phyloP scores from a whole-genome alignment of 2,797 vertebrate species.

The Lacerta bilineata region DNA sequence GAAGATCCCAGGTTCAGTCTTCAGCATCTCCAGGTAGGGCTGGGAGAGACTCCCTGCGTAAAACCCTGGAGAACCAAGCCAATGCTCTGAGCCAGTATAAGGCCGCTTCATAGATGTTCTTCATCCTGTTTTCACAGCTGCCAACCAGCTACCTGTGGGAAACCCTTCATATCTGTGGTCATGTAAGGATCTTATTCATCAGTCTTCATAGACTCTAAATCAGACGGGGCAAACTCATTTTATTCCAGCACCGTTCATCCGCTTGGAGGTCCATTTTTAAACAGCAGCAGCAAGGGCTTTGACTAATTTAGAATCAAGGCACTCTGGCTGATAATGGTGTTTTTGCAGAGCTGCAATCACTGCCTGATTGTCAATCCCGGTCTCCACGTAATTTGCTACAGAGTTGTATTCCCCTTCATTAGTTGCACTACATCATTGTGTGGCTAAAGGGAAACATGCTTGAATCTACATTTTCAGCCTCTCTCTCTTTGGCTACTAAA shows the following conservation, averaged over 20 bases:
- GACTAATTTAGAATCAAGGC: not conserved
- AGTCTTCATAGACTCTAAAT: not conserved
- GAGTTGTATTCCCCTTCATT: not conserved
- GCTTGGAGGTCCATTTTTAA: not conserved
- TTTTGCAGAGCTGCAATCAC: not conserved
- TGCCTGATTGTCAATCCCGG: not conserved
- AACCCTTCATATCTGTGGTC: not conserved
- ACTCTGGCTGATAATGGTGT: not conserved
- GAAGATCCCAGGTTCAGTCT: too few species aligned
- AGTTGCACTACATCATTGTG: not conserved
- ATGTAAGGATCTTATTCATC: not conserved
- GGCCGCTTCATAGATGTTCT: too few species aligned
- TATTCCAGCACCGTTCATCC: not conserved
- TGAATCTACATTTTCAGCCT: not conserved
- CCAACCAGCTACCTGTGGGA: too few species aligned
- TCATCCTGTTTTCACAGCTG: too few species aligned
- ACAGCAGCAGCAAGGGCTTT: not conserved
- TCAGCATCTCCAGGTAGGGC: too few species aligned
- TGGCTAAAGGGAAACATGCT: not conserved
- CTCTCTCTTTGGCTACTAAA: not conserved
- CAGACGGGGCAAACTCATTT: not conserved
- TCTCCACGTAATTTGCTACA: not conserved
- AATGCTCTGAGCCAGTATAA: too few species aligned
- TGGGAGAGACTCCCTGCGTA: too few species aligned
- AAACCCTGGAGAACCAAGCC: too few species aligned